These are phyloP conservation scores for Drosophila oshimai DNA, from an alignment of 1,140 invertebrate genomes.

Conservation along the genomic window DNA sequence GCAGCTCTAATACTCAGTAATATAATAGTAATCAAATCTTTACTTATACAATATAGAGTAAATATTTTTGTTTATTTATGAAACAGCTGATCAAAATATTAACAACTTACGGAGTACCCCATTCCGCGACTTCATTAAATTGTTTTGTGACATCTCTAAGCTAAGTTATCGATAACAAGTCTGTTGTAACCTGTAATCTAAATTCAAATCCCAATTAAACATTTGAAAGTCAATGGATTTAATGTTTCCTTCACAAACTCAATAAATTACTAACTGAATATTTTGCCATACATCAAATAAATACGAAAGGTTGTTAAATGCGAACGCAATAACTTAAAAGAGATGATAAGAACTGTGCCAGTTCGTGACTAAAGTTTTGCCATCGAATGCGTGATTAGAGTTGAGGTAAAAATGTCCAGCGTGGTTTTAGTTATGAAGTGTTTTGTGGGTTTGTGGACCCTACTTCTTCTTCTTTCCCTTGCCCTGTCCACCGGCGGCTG, in stretches of 20 bases:
- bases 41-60: too few species aligned
- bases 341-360: slow-evolving; percentile 47
- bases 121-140: not conserved
- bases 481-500: slow-evolving; percentile 60
- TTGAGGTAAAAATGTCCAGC: slow-evolving; percentile 40
- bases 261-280: slow-evolving; percentile 69
- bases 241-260: slow-evolving; percentile 59
- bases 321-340: slow-evolving; percentile 54
- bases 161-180: not conserved
- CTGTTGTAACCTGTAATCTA: too few species aligned
- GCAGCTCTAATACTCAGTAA: too few species aligned
- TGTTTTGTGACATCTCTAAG: not conserved
- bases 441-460: not conserved
- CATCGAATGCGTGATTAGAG: slow-evolving; percentile 30
- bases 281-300: slow-evolving; percentile 52
- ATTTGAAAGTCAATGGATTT: slow-evolving; percentile 47
- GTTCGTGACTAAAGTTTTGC: slow-evolving; percentile 32
- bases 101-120: too few species aligned
- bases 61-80: too few species aligned
- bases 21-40: too few species aligned
- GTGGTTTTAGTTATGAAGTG: not conserved
- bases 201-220: not conserved
- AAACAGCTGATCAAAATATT: too few species aligned
- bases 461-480: slow-evolving; percentile 83
- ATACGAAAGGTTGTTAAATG: slow-evolving; percentile 54